Evolutionary conservation across 2,113 vertebrate species (phyloP).

Genomic region (Atractosteus spatula): DNA sequence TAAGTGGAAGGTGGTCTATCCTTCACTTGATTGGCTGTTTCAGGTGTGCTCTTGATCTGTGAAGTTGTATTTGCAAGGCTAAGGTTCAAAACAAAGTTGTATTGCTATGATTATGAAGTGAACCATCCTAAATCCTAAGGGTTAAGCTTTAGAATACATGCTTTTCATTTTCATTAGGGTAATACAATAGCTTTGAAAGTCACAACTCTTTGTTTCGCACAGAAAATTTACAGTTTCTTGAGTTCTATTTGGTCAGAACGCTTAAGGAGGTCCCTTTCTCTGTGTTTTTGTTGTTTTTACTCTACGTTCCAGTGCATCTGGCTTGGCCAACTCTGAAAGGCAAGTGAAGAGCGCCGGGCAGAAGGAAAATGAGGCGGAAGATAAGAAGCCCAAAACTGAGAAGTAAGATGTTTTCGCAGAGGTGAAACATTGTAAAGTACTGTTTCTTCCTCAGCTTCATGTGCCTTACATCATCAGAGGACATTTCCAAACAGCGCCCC

Average conservation of each 20-base stretch:
- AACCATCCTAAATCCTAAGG: too few species aligned
- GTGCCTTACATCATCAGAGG: not conserved
- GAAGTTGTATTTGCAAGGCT: too few species aligned
- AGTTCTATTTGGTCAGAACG: not conserved
- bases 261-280: not conserved
- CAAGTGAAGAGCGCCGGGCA: slow-evolving; percentile 16
- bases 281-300: not conserved
- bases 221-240: not conserved
- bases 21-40: too few species aligned
- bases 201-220: not conserved
- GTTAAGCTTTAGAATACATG: not conserved
- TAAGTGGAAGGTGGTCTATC: too few species aligned
- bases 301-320: not conserved
- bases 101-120: too few species aligned
- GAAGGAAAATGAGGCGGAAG: slow-evolving; percentile 25
- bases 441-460: not conserved
- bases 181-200: not conserved
- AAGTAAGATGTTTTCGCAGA: slow-evolving; percentile 28
- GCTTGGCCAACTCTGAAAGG: slow-evolving; percentile 19
- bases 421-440: not conserved
- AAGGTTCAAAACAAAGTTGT: too few species aligned
- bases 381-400: slow-evolving; percentile 31
- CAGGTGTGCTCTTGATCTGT: too few species aligned
- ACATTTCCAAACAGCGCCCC: not conserved
- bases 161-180: not conserved